Base-by-base conservation (phyloP, 2,888 invertebrate genomes). In the Schizotus pectinicornis region DNA sequence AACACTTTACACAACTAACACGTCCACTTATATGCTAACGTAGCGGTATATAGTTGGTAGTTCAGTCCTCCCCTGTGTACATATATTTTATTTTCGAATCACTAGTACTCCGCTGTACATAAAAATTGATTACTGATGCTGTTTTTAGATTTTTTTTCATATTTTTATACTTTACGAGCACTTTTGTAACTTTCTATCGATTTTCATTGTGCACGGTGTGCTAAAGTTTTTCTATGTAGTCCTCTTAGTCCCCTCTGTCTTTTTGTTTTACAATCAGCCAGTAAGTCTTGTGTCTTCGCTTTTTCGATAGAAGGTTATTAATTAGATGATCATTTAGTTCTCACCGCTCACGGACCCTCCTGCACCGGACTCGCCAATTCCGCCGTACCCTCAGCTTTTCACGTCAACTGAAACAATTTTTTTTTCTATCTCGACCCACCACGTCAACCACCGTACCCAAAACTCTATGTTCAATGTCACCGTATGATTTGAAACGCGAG, bases 181-280 rank as follows among this genome's bases (percentile, higher is more conserved):
- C 73, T 70, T n/a, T n/a, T 73, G 70, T 75, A 75, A 75, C 75
- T 74, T 75, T 75, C 75, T 75, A 75, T 75, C 75, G 75, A 74
- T 67, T 55, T 56, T 63, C 55, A 58, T 67, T 67, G 51, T 71
- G 70, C 72, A 72, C 72, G 70, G 67, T 71, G 69, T 68, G 64
- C 66, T 65, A 59, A 66, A 59, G 63, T 65, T 63, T 69, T 59
- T 58, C 64, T 72, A 61, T 69, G 73, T 73, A 72, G 74, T 67
- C 39, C 59, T 71, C 68, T 70, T 65, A 45, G 30, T 37, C 61
- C 67, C 67, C 64, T 63, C 55, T 62, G 47, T 67, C 62, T 66
- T 64, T 70, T 22, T 22, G 22, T 22, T 22, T 65, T 67, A 67
- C 56, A 64, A 51, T 62, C 62, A 53, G 59, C 69, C 65, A 69